phyloP scores from a whole-genome alignment of 2,797 vertebrate genomes.

The Thaleichthys pacificus region DNA sequence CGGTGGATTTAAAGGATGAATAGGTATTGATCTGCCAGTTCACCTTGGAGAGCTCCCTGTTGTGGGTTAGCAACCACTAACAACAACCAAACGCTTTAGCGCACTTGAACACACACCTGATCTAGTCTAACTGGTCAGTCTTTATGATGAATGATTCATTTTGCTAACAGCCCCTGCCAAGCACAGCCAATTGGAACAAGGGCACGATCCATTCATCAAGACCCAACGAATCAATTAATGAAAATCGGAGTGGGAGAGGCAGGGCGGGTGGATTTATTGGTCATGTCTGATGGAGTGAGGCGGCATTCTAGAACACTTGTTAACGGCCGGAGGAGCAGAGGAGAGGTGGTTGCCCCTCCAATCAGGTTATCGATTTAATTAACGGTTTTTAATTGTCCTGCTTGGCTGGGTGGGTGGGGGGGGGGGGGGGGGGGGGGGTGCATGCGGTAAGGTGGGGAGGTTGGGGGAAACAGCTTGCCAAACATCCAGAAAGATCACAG shows the following conservation, averaged over 20 bases:
- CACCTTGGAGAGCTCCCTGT: background rate
- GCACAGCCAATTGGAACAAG: conserved; percentile 55
- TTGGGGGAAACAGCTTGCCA: too few species aligned
- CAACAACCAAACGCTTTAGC: background rate
- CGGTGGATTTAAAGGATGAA: background rate
- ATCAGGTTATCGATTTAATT: conserved; percentile 91
- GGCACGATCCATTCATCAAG: conserved; percentile 80
- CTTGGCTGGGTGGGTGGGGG: conserved; percentile 63
- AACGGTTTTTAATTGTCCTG: conserved; percentile 84
- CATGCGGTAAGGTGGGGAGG: too few species aligned
- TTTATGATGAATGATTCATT: background rate
- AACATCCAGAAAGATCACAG: too few species aligned
- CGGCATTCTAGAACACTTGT: conserved; percentile 68
- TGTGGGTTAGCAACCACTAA: background rate
- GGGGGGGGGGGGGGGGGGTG: too few species aligned
- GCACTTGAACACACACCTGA: background rate
- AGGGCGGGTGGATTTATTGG: conserved; percentile 69
- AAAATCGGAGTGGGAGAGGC: conserved; percentile 80
- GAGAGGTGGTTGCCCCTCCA: conserved; percentile 78
- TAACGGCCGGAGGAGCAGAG: conserved; percentile 75
- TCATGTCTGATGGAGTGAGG: conserved; percentile 71
- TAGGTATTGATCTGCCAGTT: background rate
- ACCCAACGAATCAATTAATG: conserved; percentile 85
- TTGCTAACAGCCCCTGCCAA: conserved; percentile 12
- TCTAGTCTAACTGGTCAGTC: conserved; percentile 7